Percentiles rank a stretch among this genome's conserved stretches.
These are phyloP conservation scores for Ifrita kowaldi DNA, from an alignment of 2,113 vertebrate genomes.

Conservation along the genomic window DNA sequence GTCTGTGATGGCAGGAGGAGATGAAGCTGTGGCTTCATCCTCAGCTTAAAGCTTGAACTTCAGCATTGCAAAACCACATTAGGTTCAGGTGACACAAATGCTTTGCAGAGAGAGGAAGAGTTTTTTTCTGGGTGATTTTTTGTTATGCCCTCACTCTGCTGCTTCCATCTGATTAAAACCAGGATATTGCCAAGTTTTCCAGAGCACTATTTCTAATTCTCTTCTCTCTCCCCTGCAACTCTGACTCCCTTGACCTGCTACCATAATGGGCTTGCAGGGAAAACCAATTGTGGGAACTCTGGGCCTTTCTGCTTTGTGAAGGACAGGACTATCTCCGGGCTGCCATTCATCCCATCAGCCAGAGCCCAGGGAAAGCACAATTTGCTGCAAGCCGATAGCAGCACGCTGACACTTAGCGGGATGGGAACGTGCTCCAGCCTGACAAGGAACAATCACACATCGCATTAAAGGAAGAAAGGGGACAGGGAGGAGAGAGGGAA, in stretches of 20 bases:
- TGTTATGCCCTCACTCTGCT: background rate
- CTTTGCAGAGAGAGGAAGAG: background rate
- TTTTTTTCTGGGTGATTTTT: background rate
- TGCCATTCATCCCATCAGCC: constrained; percentile 54
- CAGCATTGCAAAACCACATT: background rate
- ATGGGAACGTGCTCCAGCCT: constrained; percentile 43
- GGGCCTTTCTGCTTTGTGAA: constrained; percentile 23
- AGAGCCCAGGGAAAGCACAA: constrained; percentile 27
- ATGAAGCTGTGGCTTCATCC: background rate
- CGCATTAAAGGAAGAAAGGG: constrained; percentile 31
- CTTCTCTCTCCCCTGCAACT: background rate
- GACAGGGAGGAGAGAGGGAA: background rate
- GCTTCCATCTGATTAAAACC: background rate
- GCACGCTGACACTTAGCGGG: constrained; percentile 45
- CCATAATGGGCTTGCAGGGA: background rate
- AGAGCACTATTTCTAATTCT: constrained; percentile 8
- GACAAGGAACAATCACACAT: constrained; percentile 52
- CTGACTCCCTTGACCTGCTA: constrained; percentile 6
- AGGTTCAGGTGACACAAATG: background rate
- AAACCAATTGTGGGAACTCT: constrained; percentile 36
- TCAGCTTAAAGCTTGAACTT: background rate
- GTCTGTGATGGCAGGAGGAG: background rate
- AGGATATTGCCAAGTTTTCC: background rate
- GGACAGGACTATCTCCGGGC: background rate
- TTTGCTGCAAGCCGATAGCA: constrained; percentile 43